Evolutionary conservation across 2,113 vertebrate species (phyloP).

Genomic region (Lampris megalopsis): DNA sequence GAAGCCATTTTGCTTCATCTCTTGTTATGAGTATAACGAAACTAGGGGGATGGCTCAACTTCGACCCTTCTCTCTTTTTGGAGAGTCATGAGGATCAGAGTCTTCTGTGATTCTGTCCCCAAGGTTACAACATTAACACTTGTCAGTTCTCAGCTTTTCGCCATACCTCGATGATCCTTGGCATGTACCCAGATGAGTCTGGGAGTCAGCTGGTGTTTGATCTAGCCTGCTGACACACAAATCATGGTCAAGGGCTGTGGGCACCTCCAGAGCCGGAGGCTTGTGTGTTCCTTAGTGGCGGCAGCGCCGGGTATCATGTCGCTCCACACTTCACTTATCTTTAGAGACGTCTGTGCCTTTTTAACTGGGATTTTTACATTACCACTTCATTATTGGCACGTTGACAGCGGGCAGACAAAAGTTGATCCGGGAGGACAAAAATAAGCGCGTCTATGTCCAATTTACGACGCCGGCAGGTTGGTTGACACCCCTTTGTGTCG

Average conservation of each 20-base stretch:
- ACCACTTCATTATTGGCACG: constrained; percentile 39
- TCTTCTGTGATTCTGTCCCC: constrained; percentile 33
- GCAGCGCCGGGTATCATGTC: neutral
- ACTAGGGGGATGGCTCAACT: constrained; percentile 2
- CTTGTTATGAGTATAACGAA: neutral
- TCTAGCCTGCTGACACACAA: constrained; percentile 36
- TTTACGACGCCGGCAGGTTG: constrained; percentile 22
- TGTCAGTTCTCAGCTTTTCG: constrained; percentile 75
- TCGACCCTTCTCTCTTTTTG: constrained; percentile 1
- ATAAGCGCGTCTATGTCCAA: constrained; percentile 14
- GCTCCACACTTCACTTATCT: constrained; percentile 1
- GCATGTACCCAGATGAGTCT: constrained; percentile 54
- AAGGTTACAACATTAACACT: constrained; percentile 71
- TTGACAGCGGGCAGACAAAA: constrained; percentile 35
- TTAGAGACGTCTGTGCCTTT: constrained; percentile 14
- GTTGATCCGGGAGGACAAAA: constrained; percentile 29
- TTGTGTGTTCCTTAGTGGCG: neutral
- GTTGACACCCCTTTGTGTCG: constrained; percentile 5
- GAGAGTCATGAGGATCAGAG: constrained; percentile 55
- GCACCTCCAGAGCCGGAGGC: constrained; percentile 16
- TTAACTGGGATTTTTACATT: constrained; percentile 46
- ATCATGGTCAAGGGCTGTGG: constrained; percentile 11
- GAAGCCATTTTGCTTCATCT: neutral
- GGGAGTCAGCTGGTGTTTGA: constrained; percentile 56
- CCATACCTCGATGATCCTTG: constrained; percentile 68